Percentiles rank a stretch among this genome's conserved stretches.
phyloP scores from a whole-genome alignment of 2,888 invertebrate genomes.

The Mythimna pallens region DNA sequence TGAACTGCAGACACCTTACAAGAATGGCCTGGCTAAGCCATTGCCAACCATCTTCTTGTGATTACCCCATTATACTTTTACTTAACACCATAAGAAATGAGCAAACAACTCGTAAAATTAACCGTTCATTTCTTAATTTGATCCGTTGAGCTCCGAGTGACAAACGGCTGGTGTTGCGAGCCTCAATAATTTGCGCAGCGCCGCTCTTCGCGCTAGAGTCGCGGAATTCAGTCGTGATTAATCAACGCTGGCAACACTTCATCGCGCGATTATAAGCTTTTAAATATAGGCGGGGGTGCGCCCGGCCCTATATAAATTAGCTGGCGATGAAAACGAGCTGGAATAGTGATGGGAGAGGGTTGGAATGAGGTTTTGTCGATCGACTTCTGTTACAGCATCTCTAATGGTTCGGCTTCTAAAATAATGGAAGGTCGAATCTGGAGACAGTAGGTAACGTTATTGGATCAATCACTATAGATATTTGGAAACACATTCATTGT shows the following conservation, averaged over 20 bases:
- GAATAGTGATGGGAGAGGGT: slow-evolving; percentile 67
- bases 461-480: no score
- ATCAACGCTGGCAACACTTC: slow-evolving; percentile 87
- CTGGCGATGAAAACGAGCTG: slow-evolving; percentile 83
- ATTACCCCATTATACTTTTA: background rate
- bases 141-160: slow-evolving; percentile 66
- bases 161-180: slow-evolving; percentile 65
- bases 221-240: slow-evolving; percentile 81
- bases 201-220: slow-evolving; percentile 63
- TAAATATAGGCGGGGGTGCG: slow-evolving; percentile 85
- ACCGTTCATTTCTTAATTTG: slow-evolving; percentile 68
- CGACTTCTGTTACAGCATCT: background rate
- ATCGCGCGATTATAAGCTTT: slow-evolving; percentile 90
- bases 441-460: no score
- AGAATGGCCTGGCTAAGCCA: no score
- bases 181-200: slow-evolving; percentile 68
- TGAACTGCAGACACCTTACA: background rate
- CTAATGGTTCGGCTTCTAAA: background rate
- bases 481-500: no score
- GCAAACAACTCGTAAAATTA: slow-evolving; percentile 50
- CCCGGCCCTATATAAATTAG: slow-evolving; percentile 87
- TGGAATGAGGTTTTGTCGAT: slow-evolving; percentile 33
- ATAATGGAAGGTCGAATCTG: background rate
- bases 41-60: background rate
- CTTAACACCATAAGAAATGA: slow-evolving; percentile 7